Conservation (phyloP, 35 echinoderm and acorn worm genomes). For the Nesometra sesokonis region DNA sequence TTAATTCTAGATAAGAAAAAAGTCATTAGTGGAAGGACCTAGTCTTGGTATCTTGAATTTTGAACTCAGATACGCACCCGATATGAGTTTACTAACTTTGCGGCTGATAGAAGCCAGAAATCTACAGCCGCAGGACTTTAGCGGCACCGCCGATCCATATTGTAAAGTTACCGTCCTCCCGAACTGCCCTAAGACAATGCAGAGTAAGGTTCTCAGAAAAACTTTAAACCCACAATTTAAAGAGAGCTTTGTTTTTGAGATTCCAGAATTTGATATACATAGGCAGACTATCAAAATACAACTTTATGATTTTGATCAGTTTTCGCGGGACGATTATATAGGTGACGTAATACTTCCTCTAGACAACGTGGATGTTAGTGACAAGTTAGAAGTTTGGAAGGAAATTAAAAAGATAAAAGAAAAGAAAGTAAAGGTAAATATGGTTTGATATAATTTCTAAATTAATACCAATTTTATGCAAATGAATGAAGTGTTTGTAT, state of each 20-base stretch:
- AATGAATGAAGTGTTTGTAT: too few species aligned
- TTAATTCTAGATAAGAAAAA: neutral
- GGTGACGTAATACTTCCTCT: conserved; percentile 53
- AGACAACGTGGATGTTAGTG: conserved; percentile 71
- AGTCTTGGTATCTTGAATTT: conserved; percentile 91
- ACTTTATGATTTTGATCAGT: conserved; percentile 94
- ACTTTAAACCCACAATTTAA: conserved; percentile 78
- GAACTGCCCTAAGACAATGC: conserved; percentile 44
- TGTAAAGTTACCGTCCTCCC: conserved; percentile 84
- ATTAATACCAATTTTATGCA: too few species aligned
- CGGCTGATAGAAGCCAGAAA: conserved; percentile 84
- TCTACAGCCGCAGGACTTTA: conserved; percentile 82
- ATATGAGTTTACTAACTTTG: conserved; percentile 92
- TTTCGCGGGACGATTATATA: conserved; percentile 95
- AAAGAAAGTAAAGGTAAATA: neutral
- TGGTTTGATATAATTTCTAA: neutral
- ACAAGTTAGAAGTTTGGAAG: conserved; percentile 96
- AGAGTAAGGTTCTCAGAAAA: conserved; percentile 76
- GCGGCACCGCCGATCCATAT: conserved; percentile 90
- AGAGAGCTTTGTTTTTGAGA: conserved; percentile 95
- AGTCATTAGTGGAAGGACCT: conserved; percentile 38
- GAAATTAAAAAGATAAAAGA: conserved; percentile 45
- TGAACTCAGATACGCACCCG: conserved; percentile 78
- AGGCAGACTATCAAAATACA: conserved; percentile 75
- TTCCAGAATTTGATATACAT: conserved; percentile 78